A percentile compares a stretch with the other conserved stretches of the same genome.
phyloP scores from a whole-genome alignment of 2,888 invertebrate species.

The Agrypnus murinus region DNA sequence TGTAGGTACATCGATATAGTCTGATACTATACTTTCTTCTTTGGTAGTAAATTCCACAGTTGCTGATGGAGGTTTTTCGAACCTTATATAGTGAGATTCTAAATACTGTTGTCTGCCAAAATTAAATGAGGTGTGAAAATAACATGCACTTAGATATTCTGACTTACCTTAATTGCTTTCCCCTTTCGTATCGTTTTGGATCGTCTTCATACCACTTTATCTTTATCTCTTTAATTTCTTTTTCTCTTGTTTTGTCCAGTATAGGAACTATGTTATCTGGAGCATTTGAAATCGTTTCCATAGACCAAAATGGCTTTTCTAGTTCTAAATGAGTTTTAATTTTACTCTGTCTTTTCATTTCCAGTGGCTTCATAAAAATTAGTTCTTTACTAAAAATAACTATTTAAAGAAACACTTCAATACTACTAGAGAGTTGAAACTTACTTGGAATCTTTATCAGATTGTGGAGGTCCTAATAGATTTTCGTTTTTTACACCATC shows the following conservation, averaged over 20 bases:
- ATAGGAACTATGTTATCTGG: constrained; percentile 53
- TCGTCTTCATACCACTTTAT: constrained; percentile 60
- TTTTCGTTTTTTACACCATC: constrained; percentile 56
- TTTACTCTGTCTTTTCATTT: too few species aligned
- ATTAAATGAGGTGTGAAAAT: too few species aligned
- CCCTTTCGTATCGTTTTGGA: constrained; percentile 57
- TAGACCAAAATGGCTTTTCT: constrained; percentile 59
- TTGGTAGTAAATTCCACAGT: not conserved
- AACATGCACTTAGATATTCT: too few species aligned
- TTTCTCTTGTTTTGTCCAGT: constrained; percentile 57
- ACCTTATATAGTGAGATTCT: constrained; percentile 20
- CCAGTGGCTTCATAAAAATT: too few species aligned
- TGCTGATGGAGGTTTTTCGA: not conserved
- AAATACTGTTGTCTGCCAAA: constrained; percentile 28
- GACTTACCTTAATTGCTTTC: constrained; percentile 60
- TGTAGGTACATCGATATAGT: not conserved
- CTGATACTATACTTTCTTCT: not conserved
- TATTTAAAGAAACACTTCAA: too few species aligned
- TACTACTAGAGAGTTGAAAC: too few species aligned
- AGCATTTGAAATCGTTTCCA: constrained; percentile 57
- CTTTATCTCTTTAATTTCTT: constrained; percentile 61
- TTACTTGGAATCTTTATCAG: not conserved
- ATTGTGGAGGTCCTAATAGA: constrained; percentile 37
- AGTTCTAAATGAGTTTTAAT: too few species aligned
- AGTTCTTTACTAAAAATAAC: too few species aligned